Conservation (phyloP, 2,113 vertebrate genomes). For the Meles meles region DNA sequence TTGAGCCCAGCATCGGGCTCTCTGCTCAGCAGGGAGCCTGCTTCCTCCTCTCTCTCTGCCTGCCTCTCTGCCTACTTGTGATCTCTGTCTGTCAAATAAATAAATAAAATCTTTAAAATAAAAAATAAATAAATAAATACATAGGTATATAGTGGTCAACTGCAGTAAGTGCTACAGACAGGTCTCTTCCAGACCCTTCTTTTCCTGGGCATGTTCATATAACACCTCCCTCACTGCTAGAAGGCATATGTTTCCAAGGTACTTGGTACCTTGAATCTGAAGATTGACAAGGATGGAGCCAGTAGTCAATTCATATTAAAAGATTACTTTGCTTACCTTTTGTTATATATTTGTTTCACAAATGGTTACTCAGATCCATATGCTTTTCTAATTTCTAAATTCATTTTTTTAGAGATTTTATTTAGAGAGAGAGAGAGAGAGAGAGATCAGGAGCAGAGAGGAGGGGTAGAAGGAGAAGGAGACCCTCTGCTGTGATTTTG, state of each 20-base stretch:
- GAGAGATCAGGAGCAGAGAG: no score
- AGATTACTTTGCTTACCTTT: background rate
- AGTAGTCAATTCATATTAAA: background rate
- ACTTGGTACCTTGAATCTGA: background rate
- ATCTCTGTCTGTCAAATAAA: no score
- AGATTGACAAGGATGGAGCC: background rate
- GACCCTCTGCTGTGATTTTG: no score
- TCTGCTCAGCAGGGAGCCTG: no score
- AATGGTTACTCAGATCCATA: background rate
- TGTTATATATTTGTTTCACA: background rate
- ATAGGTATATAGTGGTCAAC: background rate
- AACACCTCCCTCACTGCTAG: background rate
- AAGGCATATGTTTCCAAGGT: background rate
- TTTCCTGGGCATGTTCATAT: background rate
- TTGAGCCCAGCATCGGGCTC: no score
- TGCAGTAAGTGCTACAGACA: background rate
- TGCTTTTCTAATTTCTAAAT: conserved; percentile 14
- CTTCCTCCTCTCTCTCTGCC: no score
- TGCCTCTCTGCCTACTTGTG: no score
- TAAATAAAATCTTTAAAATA: background rate
- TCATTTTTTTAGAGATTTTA: background rate
- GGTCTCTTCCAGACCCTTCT: background rate
- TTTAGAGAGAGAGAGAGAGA: no score
- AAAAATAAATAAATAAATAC: background rate
- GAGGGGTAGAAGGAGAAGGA: no score